These are phyloP conservation scores for Machimus rusticus DNA, from an alignment of 2,888 invertebrate species.

Conservation along the genomic window DNA sequence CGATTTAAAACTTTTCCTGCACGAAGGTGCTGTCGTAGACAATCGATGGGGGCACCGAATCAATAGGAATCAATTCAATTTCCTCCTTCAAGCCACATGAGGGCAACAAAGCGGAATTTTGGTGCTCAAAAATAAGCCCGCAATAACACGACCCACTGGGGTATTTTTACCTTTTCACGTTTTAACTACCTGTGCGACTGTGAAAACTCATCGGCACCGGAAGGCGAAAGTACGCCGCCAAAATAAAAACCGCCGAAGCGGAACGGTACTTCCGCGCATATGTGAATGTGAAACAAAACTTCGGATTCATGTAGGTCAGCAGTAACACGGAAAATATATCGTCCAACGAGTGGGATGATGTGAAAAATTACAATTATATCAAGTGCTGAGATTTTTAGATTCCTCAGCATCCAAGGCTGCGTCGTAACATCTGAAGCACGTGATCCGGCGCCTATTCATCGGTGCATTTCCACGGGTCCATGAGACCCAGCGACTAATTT, in stretches of 20 bases:
- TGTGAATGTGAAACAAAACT: not conserved
- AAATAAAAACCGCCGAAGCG: not conserved
- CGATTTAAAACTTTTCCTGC: not conserved
- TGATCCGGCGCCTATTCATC: not conserved
- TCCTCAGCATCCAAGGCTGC: not conserved
- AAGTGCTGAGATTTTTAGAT: not conserved
- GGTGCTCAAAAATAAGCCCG: not conserved
- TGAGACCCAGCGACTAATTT: not conserved
- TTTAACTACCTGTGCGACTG: not conserved
- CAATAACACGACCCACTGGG: not conserved
- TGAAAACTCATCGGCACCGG: not conserved
- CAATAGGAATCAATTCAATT: not conserved
- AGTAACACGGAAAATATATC: not conserved
- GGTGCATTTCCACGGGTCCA: not conserved
- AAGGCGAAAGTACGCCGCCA: conserved; percentile 14
- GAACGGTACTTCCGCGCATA: not conserved
- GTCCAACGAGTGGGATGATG: not conserved
- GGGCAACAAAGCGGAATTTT: not conserved
- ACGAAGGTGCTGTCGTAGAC: not conserved
- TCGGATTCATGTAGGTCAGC: not conserved
- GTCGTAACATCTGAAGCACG: not conserved
- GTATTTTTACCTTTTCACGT: not conserved
- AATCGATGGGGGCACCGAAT: not conserved
- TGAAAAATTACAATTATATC: not conserved
- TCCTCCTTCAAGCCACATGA: not conserved